Base-by-base conservation (phyloP, 2,888 invertebrate species). In the Petrophora chlorosata region DNA sequence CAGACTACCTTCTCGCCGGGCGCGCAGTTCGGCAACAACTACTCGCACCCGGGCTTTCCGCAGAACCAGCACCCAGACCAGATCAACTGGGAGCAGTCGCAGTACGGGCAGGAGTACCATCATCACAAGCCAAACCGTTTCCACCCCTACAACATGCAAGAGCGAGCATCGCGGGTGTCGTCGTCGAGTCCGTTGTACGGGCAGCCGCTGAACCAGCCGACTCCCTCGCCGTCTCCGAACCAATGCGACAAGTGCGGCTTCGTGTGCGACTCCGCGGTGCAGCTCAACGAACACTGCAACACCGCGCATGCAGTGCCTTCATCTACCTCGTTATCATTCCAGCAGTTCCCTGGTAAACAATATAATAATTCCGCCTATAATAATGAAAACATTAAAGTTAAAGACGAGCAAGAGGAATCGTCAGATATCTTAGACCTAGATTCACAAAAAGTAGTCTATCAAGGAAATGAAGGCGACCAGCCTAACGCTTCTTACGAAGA, bases 201-300 rank as follows among this genome's bases (percentile, higher is more conserved):
- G 14, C 91, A 91, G 62, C 91, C 92, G 38, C 80, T 92, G 8
- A 93, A 92, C 67, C 93, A 93, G 67, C 93, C 94, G 8, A 93
- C 94, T 22, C 94, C 94, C 28, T 94, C 94, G 8, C 92, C 94
- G 0, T 94, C 94, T 51, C 93, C 93, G 1, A 92, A 94, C 72
- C 95, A 95, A 77, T 96, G 96, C 80, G 96, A 96, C 74, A 96
- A 96, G 79, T 96, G 96, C 73, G 96, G 96, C 48, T 94, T 93
- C 54, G 93, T 95, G 43, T 95, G 94, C 72, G 94, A 95, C 72
- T 94, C 95, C 28, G 94, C 94, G 32, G 91, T 93, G 33, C 94
- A 94, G 68, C 83, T 96, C 38, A 92, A 93, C 55, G 96, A 96
- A 64, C 96, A 96, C 70, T 92, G 94, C 51, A 92, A 93, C 61